A percentile compares a stretch with the other conserved stretches of the same genome.
phyloP scores from a whole-genome alignment of 2,888 invertebrate genomes.

The Thymelicus lineola region DNA sequence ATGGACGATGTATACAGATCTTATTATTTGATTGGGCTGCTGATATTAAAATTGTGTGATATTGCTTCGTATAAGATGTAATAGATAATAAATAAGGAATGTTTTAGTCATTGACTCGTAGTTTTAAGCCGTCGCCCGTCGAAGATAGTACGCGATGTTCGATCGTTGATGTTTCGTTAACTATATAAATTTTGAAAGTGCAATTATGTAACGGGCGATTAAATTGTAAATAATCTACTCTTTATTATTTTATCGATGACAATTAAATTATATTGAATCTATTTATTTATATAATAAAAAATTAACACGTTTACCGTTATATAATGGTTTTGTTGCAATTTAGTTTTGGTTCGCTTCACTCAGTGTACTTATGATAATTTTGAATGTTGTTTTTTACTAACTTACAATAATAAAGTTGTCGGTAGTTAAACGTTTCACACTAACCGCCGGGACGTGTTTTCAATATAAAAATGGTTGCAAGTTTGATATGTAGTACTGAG shows the following conservation, averaged over 20 bases:
- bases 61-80: slow-evolving; percentile 36
- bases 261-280: slow-evolving; percentile 30
- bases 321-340: slow-evolving; percentile 26
- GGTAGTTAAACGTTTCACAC: background rate
- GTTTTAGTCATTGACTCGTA: slow-evolving; percentile 35
- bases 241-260: slow-evolving; percentile 34
- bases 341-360: slow-evolving; percentile 20
- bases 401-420: background rate
- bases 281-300: slow-evolving; percentile 31
- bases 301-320: slow-evolving; percentile 9
- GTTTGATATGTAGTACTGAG: slow-evolving; percentile 17
- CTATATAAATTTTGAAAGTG: slow-evolving; percentile 39
- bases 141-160: slow-evolving; percentile 15
- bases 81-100: slow-evolving; percentile 29
- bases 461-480: background rate
- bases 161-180: slow-evolving; percentile 17
- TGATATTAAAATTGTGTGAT: slow-evolving; percentile 41
- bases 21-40: slow-evolving; percentile 41
- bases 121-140: slow-evolving; percentile 14
- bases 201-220: slow-evolving; percentile 44
- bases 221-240: slow-evolving; percentile 44
- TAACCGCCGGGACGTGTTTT: background rate
- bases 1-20: slow-evolving; percentile 40
- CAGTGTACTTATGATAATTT: slow-evolving; percentile 29
- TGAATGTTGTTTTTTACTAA: slow-evolving; percentile 1